Evolutionary conservation across 2,797 vertebrate species (phyloP), one percentile per base, ranked within the genome.

Genomic region (Delichon dasypus): DNA sequence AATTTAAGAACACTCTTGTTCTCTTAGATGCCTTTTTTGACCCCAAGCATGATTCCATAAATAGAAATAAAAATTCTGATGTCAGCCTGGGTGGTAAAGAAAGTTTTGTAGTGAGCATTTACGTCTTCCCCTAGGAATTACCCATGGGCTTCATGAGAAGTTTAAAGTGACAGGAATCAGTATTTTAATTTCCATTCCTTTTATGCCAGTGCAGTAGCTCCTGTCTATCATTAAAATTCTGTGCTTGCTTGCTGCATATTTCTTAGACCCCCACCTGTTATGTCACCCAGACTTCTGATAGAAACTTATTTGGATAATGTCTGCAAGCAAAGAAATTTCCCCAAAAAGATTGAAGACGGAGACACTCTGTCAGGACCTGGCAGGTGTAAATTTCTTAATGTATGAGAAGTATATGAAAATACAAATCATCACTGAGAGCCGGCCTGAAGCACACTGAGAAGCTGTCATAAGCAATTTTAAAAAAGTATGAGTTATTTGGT

Each of bases 401-500:
- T 97, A 97, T 96, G 96, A 97, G 94, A 90, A 94, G 95, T 97
- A 94, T 98, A 97, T 97, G 96, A 98, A 98, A 97, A 98, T 97
- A 97, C 97, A 97, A 97, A 97, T 97, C 97, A 97, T 94, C 73
- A 80, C 45, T 77, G 96, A 97, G 96, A 96, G 66, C 70, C 91
- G 92, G 96, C 96, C 96, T 96, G 94, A 97, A 98, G 97, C 97
- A 96, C 95, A 97, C 97, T 94, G 96, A 97, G 97, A 97, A 95
- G 96, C 98, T 98, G 97, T 98, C 98, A 98, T 90, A 97, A 98
- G 98, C 95, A 97, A 97, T 98, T 98, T 97, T 97, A 94, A 95
- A 91, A 98, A 97, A 96, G 93, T 95, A 90, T 97, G 97, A 98
- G 96, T 97, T 98, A 97, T 96, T 97, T 96, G 96, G 91, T 96